A percentile compares a stretch with the other conserved stretches of the same genome.
These are phyloP conservation scores for Sisyra nigra DNA, from an alignment of 2,888 invertebrate genomes.

Conservation along the genomic window DNA sequence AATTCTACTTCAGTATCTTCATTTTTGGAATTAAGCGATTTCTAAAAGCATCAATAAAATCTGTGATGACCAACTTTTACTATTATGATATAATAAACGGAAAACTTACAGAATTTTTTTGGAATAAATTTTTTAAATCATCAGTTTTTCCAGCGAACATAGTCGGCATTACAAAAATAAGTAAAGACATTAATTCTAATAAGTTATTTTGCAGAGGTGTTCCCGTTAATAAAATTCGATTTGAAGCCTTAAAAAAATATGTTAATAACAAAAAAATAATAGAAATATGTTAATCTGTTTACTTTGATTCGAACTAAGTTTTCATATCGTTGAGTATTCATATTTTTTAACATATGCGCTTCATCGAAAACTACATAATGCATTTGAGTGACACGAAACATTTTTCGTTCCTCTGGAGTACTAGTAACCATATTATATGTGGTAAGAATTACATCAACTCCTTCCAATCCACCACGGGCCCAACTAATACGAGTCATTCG, in stretches of 20 bases:
- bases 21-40: slow-evolving; percentile 30
- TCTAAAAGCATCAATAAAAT: slow-evolving; percentile 18
- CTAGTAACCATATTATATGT: slow-evolving; percentile 78
- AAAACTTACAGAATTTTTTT: slow-evolving; percentile 45
- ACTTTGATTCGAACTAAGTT: slow-evolving; percentile 66
- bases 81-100: background rate
- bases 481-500: slow-evolving; percentile 60
- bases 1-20: slow-evolving; percentile 41
- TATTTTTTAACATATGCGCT: slow-evolving; percentile 96
- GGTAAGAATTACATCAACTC: slow-evolving; percentile 73
- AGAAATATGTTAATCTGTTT: slow-evolving; percentile 13
- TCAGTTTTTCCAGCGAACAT: slow-evolving; percentile 80
- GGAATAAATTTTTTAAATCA: slow-evolving; percentile 75
- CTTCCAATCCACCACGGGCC: slow-evolving; percentile 50
- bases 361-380: slow-evolving; percentile 94
- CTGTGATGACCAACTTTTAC: too few relatives aligned
- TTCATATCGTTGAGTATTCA: slow-evolving; percentile 82
- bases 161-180: slow-evolving; percentile 93
- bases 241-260: slow-evolving; percentile 45
- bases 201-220: slow-evolving; percentile 95
- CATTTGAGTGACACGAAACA: slow-evolving; percentile 76
- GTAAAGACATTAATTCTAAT: slow-evolving; percentile 83
- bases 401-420: slow-evolving; percentile 75
- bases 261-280: background rate
- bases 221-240: slow-evolving; percentile 80